Evolutionary conservation across 2,113 vertebrate species (phyloP).

Genomic region (Pedionomus torquatus): DNA sequence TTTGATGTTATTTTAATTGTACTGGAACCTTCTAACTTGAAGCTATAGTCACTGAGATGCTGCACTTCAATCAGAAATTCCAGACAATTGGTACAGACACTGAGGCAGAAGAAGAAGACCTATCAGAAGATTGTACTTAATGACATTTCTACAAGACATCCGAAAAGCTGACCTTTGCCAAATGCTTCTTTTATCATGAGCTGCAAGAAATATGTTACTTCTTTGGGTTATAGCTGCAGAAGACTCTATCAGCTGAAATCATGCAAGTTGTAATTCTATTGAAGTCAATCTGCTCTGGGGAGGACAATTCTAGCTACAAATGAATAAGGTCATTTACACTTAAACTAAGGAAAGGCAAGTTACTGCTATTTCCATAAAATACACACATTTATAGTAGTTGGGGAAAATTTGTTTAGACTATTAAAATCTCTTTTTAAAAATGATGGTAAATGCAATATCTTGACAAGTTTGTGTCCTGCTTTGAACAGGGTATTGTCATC

Average conservation of each 20-base stretch:
- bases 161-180: slow-evolving; percentile 41
- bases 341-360: not conserved
- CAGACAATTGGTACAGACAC: not conserved
- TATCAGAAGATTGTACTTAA: slow-evolving; percentile 1
- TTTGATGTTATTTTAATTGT: slow-evolving; percentile 33
- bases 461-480: not conserved
- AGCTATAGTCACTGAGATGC: not conserved
- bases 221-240: not conserved
- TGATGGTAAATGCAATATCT: not conserved
- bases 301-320: not conserved
- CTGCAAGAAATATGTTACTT: slow-evolving; percentile 15
- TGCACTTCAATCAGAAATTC: slow-evolving; percentile 11
- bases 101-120: not conserved
- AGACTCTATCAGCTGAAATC: not conserved
- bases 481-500: not conserved
- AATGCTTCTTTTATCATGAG: slow-evolving; percentile 6
- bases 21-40: not conserved
- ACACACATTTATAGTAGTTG: not conserved
- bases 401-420: not conserved
- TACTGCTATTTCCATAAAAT: not conserved
- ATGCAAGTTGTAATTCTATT: not conserved
- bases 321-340: not conserved
- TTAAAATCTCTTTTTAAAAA: not conserved
- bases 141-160: slow-evolving; percentile 22
- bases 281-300: not conserved